These are phyloP conservation scores for Lasiurus borealis DNA, from an alignment of 2,113 vertebrate genomes.

Conservation along the genomic window DNA sequence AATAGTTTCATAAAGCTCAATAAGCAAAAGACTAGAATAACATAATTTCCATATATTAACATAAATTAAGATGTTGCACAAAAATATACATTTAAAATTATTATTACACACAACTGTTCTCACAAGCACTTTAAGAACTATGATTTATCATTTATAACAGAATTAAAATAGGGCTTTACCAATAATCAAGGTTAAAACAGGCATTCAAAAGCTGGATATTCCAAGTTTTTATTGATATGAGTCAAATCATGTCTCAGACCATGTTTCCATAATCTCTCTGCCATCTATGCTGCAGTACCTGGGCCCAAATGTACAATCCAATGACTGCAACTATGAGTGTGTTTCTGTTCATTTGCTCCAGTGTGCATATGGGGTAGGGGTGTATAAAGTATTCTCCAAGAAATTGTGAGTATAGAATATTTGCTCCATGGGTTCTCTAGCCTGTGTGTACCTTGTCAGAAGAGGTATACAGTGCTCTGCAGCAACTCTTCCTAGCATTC, in stretches of 20 bases:
- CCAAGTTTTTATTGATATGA: slow-evolving; percentile 56
- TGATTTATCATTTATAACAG: slow-evolving; percentile 43
- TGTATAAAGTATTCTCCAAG: slow-evolving; percentile 59
- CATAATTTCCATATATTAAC: background rate
- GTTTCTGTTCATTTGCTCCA: slow-evolving; percentile 70
- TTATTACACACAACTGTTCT: slow-evolving; percentile 45
- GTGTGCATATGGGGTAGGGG: background rate
- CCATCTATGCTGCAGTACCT: slow-evolving; percentile 66
- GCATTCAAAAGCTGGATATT: slow-evolving; percentile 62
- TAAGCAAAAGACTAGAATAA: background rate
- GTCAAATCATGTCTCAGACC: slow-evolving; percentile 68
- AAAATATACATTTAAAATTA: slow-evolving; percentile 48
- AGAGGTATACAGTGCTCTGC: slow-evolving; percentile 98
- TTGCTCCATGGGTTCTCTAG: slow-evolving; percentile 63
- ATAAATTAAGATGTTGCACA: slow-evolving; percentile 47
- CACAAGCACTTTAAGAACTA: background rate
- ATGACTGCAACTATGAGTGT: slow-evolving; percentile 51
- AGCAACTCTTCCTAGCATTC: slow-evolving; percentile 97
- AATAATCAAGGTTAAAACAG: slow-evolving; percentile 68
- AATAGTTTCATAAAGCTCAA: slow-evolving; percentile 31
- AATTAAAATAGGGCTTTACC: slow-evolving; percentile 68
- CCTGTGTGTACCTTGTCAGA: slow-evolving; percentile 92
- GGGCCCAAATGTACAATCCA: slow-evolving; percentile 66
- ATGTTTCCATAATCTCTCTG: slow-evolving; percentile 69
- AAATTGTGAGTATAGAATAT: slow-evolving; percentile 54